A percentile compares a stretch with the other conserved stretches of the same genome.
These are phyloP conservation scores for Gerris lacustris DNA, from an alignment of 2,888 invertebrate species.

Conservation along the genomic window DNA sequence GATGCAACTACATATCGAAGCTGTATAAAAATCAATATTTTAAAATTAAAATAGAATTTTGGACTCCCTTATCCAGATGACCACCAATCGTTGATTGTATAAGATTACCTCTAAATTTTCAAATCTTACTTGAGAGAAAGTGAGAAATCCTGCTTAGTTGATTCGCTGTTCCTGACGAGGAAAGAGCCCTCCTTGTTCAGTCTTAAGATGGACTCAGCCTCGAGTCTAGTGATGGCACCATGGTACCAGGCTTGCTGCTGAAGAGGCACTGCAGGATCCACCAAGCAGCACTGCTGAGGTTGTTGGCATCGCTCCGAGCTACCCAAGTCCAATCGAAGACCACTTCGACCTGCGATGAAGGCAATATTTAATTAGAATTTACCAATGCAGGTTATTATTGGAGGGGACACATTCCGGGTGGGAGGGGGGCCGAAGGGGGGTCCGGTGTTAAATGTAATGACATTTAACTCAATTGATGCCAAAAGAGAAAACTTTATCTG, in stretches of 20 bases:
- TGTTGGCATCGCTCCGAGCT: not conserved
- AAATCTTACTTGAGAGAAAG: slow-evolving; percentile 78
- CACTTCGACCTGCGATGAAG: not conserved
- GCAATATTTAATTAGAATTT: no score
- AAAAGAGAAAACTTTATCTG: no score
- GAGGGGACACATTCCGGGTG: no score
- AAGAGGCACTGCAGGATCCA: not conserved
- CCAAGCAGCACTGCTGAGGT: not conserved
- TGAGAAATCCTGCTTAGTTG: slow-evolving; percentile 84
- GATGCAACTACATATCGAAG: no score
- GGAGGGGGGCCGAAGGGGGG: no score
- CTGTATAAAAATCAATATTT: no score
- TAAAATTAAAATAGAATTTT: no score
- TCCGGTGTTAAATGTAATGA: no score
- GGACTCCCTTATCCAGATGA: no score
- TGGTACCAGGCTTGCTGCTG: slow-evolving; percentile 71
- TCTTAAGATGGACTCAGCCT: slow-evolving; percentile 78
- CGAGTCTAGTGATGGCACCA: slow-evolving; percentile 78
- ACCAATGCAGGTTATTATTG: no score
- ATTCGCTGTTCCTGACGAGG: slow-evolving; percentile 86
- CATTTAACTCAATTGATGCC: no score
- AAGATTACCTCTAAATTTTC: not conserved
- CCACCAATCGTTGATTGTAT: no score
- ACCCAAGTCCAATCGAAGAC: not conserved
- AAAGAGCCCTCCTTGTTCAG: slow-evolving; percentile 82